Evolutionary conservation across 2,888 invertebrate genomes (phyloP), one percentile per base, ranked within the genome.

Genomic region (Papilio protenor): DNA sequence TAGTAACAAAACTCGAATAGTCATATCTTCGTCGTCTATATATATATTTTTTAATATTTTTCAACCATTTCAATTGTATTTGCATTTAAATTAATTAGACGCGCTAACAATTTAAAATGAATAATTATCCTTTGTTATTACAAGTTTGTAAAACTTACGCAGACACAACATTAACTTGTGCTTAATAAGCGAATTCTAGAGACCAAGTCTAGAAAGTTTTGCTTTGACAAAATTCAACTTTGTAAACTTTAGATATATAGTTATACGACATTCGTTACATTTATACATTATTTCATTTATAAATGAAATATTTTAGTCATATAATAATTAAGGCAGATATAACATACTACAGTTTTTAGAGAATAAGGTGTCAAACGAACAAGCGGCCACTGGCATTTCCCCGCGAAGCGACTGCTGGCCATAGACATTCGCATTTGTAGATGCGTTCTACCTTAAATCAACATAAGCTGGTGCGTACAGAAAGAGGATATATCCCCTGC

Each of bases 131-230:
- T n/a, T 45, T 69, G n/a, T 45, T 66, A 66, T 66, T 45, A 45
- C n/a, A 69, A 69, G 66, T 21, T 64, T 1, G 45, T 21, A 45
- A 45, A 69, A 69, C 40, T 45, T 45, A 45, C 33, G 45, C 21
- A 69, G 66, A 69, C 45, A 69, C n/a, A 45, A 69, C 12, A 45
- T n/a, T 45, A 69, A 69, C 66, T 69, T 69, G 45, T 21, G 6
- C 66, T 45, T 69, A 69, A 21, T 69, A 45, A 69, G 12, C 11
- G 66, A 69, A 45, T 40, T 45, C n/a, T 45, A 66, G 21, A n/a
- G 40, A 40, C 40, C n/a, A 69, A n/a, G 66, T 69, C 66, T 69
- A 45, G 45, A 10, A 45, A 69, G 66, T 69, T 69, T 69, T 69
- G 66, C 66, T 45, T 69, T 69, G 45, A 69, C 21, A 45, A 69